Conservation (phyloP, 2,888 invertebrate genomes). For the Pomacea canaliculata region DNA sequence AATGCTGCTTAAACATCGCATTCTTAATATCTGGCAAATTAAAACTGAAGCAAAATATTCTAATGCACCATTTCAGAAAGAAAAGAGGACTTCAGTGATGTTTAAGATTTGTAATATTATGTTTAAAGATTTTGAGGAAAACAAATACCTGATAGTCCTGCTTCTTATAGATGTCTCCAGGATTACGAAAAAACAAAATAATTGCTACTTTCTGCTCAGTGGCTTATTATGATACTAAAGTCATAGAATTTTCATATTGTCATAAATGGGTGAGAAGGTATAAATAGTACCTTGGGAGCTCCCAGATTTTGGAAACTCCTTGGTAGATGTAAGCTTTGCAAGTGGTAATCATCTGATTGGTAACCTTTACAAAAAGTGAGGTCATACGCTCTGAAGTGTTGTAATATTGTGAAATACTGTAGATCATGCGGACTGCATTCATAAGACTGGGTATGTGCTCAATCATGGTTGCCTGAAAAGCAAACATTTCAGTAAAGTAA, state of each 20-base stretch:
- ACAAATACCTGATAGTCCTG: no score
- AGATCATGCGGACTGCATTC: constrained; percentile 92
- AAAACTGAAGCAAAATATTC: neutral
- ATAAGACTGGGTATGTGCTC: constrained; percentile 89
- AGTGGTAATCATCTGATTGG: constrained; percentile 98
- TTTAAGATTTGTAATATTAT: no score
- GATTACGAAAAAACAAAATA: no score
- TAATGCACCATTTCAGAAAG: neutral
- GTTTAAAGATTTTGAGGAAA: no score
- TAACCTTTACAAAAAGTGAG: constrained; percentile 96
- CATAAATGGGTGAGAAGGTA: no score
- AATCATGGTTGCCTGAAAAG: constrained; percentile 81
- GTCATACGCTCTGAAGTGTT: constrained; percentile 97
- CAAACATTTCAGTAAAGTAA: neutral
- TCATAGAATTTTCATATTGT: no score
- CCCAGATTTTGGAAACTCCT: constrained; percentile 86
- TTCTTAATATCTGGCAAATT: no score
- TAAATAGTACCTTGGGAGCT: constrained; percentile 78
- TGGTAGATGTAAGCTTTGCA: constrained; percentile 90
- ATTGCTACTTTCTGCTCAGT: no score
- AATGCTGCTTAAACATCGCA: neutral
- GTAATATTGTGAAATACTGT: constrained; percentile 95
- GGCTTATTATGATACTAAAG: no score
- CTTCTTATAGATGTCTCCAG: no score
- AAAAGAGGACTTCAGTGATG: neutral